phyloP scores from a whole-genome alignment of 2,113 vertebrate genomes.

The Pomatorhinus ruficollis region DNA sequence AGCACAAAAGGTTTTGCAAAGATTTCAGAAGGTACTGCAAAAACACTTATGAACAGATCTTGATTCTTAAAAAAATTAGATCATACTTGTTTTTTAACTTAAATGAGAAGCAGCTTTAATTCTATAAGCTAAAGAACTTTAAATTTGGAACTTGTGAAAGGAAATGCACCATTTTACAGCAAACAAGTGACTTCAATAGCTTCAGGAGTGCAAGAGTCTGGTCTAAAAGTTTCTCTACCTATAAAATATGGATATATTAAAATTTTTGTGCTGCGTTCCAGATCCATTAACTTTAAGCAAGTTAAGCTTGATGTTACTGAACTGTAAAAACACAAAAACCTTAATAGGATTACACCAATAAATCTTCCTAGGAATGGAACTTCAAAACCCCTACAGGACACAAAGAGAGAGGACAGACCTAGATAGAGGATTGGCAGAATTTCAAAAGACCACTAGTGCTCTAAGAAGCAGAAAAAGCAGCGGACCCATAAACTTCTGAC shows the following conservation, averaged over 20 bases:
- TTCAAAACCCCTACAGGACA: not conserved
- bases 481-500: not conserved
- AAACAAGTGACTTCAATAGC: not conserved
- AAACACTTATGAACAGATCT: not conserved
- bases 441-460: not conserved
- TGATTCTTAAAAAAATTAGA: not conserved
- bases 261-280: not conserved
- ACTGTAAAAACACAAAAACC: not conserved
- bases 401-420: not conserved
- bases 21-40: not conserved
- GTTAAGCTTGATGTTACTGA: not conserved
- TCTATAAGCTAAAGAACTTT: not conserved
- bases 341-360: not conserved
- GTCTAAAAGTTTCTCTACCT: not conserved
- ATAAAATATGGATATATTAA: not conserved
- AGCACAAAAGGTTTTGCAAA: not conserved
- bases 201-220: not conserved
- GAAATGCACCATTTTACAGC: not conserved
- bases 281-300: not conserved
- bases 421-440: not conserved
- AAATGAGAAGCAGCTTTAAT: not conserved
- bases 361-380: not conserved
- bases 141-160: not conserved
- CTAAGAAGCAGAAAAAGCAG: not conserved
- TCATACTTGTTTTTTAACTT: not conserved